phyloP scores from a whole-genome alignment of 1,140 invertebrate species.

The Drosophila malerkotliana region DNA sequence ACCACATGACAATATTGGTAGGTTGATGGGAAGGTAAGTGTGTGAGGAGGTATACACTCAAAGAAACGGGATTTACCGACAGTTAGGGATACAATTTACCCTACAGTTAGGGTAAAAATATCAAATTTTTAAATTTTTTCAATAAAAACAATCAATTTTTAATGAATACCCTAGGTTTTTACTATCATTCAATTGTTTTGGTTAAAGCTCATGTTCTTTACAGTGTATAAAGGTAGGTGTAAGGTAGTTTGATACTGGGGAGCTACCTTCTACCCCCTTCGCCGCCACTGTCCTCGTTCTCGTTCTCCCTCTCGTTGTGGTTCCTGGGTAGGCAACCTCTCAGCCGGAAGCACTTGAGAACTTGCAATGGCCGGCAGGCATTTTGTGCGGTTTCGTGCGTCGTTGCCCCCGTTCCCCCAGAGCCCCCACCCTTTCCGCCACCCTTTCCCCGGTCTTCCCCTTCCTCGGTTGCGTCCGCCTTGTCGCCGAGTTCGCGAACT shows the following conservation, averaged over 20 bases:
- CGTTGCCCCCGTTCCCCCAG: constrained; percentile 22
- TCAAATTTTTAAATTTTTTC: no score
- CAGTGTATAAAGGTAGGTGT: constrained; percentile 1
- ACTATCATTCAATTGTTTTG: neutral
- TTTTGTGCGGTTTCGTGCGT: constrained; percentile 77
- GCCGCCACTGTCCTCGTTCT: constrained; percentile 13
- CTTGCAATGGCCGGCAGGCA: constrained; percentile 72
- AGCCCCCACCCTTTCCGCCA: neutral
- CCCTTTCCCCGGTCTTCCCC: neutral
- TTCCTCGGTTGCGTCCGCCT: constrained; percentile 9
- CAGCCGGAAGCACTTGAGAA: constrained; percentile 83
- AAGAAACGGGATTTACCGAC: neutral
- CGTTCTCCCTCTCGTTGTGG: constrained; percentile 16
- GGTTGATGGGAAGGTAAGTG: constrained; percentile 38
- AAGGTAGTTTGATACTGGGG: neutral
- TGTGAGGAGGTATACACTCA: neutral
- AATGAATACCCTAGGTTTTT: no score
- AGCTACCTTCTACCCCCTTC: neutral
- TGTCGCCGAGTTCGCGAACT: constrained; percentile 60
- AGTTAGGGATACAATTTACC: neutral
- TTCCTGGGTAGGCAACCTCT: constrained; percentile 67
- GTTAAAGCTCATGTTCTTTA: neutral
- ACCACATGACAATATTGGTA: constrained; percentile 80
- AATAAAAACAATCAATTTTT: no score
- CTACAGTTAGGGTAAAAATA: no score